phyloP scores from a whole-genome alignment of 2,113 vertebrate genomes.

The Gracilinanus agilis region DNA sequence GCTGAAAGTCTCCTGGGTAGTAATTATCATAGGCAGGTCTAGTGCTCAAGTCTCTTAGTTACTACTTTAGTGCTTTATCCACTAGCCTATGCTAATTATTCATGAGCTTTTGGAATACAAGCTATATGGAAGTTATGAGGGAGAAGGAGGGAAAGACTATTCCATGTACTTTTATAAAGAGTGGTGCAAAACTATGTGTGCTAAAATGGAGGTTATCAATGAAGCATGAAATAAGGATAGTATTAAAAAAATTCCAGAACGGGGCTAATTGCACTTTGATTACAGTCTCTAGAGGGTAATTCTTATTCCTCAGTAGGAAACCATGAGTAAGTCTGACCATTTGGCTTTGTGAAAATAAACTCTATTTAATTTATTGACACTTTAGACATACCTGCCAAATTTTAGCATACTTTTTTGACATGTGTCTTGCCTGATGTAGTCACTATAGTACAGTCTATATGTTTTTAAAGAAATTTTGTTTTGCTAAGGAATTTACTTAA shows the following conservation, averaged over 20 bases:
- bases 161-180: not conserved
- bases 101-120: not conserved
- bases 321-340: constrained; percentile 61
- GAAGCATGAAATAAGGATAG: constrained; percentile 68
- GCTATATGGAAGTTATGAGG: not conserved
- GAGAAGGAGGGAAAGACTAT: not conserved
- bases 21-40: not conserved
- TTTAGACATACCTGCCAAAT: constrained; percentile 70
- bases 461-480: constrained; percentile 71
- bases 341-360: constrained; percentile 79
- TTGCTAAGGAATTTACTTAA: constrained; percentile 68
- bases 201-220: constrained; percentile 56
- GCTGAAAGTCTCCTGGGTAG: not conserved
- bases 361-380: constrained; percentile 74
- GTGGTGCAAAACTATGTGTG: constrained; percentile 20
- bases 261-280: constrained; percentile 74
- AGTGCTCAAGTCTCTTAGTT: not conserved
- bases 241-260: constrained; percentile 61
- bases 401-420: constrained; percentile 67
- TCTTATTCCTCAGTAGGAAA: constrained; percentile 68
- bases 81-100: not conserved
- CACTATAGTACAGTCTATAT: constrained; percentile 49
- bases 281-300: constrained; percentile 61
- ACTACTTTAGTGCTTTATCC: not conserved
- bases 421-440: constrained; percentile 66